These are phyloP conservation scores for Acanthaster planci DNA, from an alignment of 35 echinoderm and acorn worm species.

Conservation along the genomic window DNA sequence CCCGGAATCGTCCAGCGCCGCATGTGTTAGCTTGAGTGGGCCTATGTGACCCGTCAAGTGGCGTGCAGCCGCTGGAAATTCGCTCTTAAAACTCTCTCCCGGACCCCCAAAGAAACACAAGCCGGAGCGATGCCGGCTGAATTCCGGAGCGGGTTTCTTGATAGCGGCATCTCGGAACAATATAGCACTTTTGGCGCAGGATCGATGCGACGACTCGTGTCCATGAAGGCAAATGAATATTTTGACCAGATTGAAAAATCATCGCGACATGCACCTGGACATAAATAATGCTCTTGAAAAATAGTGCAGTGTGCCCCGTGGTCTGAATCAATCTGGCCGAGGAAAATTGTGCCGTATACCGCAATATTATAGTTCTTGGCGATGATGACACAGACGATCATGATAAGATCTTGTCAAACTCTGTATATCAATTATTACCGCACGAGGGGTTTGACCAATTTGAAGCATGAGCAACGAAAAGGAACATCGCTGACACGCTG, in stretches of 20 bases:
- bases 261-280: slow-evolving; percentile 23
- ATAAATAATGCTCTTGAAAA: slow-evolving; percentile 21
- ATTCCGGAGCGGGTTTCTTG: slow-evolving; percentile 7
- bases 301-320: slow-evolving; percentile 23
- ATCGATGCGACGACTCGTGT: slow-evolving; percentile 23
- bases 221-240: slow-evolving; percentile 24
- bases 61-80: slow-evolving; percentile 48
- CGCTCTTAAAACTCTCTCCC: slow-evolving; percentile 23
- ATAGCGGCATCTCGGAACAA: slow-evolving; percentile 17
- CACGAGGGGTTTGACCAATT: too few species aligned
- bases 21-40: slow-evolving; percentile 33
- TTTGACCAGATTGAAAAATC: slow-evolving; percentile 31
- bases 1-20: slow-evolving; percentile 22
- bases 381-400: too few species aligned
- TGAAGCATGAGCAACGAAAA: too few species aligned
- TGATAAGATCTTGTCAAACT: too few species aligned
- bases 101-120: slow-evolving; percentile 24
- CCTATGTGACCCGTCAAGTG: slow-evolving; percentile 39
- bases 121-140: neutral
- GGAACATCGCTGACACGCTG: too few species aligned
- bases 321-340: too few species aligned
- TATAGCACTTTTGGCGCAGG: slow-evolving; percentile 18
- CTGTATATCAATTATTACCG: too few species aligned
- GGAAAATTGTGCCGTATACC: too few species aligned
- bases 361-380: too few species aligned